phyloP scores from a whole-genome alignment of 1,140 invertebrate species.

The Aphidius ervi region DNA sequence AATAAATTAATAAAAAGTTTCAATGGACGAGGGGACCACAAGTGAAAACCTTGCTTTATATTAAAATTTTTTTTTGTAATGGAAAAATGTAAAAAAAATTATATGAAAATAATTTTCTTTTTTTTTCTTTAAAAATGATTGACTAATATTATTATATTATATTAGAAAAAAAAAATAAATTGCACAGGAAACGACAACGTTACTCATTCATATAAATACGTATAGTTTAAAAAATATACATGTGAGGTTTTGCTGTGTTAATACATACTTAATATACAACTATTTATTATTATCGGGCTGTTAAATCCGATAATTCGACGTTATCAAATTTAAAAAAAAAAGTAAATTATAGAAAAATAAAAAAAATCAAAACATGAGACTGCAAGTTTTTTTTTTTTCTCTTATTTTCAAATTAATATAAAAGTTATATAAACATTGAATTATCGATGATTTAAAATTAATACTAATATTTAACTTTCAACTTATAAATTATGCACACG shows the following conservation, averaged over 20 bases:
- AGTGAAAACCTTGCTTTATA: slow-evolving; percentile 4
- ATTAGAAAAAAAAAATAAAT: no score
- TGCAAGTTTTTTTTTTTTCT: slow-evolving; percentile 5
- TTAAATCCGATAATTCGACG: neutral
- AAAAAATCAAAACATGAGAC: neutral
- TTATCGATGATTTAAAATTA: no score
- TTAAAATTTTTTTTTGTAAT: neutral
- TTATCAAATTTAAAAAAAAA: neutral
- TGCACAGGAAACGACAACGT: neutral
- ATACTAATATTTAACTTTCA: no score
- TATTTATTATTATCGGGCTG: slow-evolving; percentile 5
- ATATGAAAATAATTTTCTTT: neutral
- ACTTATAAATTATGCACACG: no score
- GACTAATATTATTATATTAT: no score
- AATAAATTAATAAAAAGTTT: neutral
- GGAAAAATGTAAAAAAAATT: neutral
- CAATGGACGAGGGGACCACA: slow-evolving; percentile 2
- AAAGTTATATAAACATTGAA: no score
- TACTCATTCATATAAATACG: neutral
- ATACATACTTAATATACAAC: slow-evolving; percentile 3
- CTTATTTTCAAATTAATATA: no score
- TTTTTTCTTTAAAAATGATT: neutral
- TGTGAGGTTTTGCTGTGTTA: slow-evolving; percentile 8
- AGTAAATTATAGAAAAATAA: no score
- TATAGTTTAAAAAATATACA: neutral